Percentiles rank a stretch among this genome's conserved stretches.
Conservation (phyloP, 2,113 vertebrate genomes). For the Pelmatolapia mariae region DNA sequence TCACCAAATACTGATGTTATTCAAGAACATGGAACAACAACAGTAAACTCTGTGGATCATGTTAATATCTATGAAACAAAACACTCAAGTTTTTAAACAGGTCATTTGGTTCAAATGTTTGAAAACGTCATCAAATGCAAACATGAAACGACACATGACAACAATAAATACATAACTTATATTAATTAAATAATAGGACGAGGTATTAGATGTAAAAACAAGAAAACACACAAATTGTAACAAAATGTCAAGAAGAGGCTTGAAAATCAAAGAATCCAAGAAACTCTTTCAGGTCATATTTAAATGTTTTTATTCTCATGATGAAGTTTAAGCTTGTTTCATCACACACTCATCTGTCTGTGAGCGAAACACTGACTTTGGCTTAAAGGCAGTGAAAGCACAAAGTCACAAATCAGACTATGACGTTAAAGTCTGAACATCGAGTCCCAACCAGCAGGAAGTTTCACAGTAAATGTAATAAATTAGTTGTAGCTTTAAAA, state of each 20-base stretch:
- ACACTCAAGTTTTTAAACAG: accelerated
- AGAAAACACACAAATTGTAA: neutral
- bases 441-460: neutral
- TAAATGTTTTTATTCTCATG: accelerated
- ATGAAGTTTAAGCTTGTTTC: neutral
- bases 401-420: accelerated
- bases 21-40: neutral
- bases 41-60: accelerated
- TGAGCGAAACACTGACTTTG: accelerated
- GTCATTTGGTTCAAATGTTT: accelerated
- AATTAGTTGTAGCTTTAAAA: neutral
- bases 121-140: accelerated
- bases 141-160: accelerated
- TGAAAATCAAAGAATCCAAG: neutral
- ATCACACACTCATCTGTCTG: neutral
- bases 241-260: neutral
- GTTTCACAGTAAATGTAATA: accelerated
- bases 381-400: neutral
- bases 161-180: neutral
- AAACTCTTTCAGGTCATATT: accelerated
- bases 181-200: accelerated
- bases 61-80: neutral
- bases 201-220: accelerated
- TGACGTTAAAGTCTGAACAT: accelerated
- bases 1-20: neutral